Base-by-base conservation (phyloP, 2,797 vertebrate species). In the Sandelia bainsii region DNA sequence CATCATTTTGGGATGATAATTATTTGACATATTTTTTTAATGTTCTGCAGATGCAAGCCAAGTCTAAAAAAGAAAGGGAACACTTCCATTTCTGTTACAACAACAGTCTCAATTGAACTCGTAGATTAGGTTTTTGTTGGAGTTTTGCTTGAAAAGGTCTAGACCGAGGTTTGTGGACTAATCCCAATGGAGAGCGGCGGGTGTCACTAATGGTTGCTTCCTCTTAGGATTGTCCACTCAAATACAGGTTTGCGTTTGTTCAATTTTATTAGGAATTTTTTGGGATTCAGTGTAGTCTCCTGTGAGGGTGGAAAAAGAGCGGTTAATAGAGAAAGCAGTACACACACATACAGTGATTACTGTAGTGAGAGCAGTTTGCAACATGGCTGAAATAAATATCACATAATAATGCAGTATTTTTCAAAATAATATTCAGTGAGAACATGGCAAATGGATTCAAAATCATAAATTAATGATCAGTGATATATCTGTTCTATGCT, bases 251-350 rank as follows among this genome's bases (percentile, higher is more conserved):
- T 72, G 62, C 16, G 39, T 77, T 89, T 73, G 69, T 79, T 89
- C 54, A 79, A 77, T 84, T 84, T 85, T 79, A 82, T 69, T 89
- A 66, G 80, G 72, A 23, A 8, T 77, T 65, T 32, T 59, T 83
- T 86, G 69, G 45, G 84, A 81, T 90, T 91, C 88, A 85, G 83
- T 91, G 87, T 87, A 69, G 89, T 93, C 92, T 93, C 92, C 93
- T 93, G 83, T 19, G 53, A 69, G 34, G 20, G 23, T 1, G 46
- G 16, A 75, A 37, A 65, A 62, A 62, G 1, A 78, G 16, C 6
- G 13, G 10, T 3, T 2, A 17, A 88, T 49, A 90, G 83, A 59
- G n/a, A 66, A 32, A 69, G 27, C 14, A 0, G n/a, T 1, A 3
- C 0, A 32, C 3, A 37, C 37, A n/a, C n/a, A n/a, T n/a, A n/a